These are phyloP conservation scores for Schrankia costaestrigalis DNA, from an alignment of 2,888 invertebrate genomes.

Conservation along the genomic window DNA sequence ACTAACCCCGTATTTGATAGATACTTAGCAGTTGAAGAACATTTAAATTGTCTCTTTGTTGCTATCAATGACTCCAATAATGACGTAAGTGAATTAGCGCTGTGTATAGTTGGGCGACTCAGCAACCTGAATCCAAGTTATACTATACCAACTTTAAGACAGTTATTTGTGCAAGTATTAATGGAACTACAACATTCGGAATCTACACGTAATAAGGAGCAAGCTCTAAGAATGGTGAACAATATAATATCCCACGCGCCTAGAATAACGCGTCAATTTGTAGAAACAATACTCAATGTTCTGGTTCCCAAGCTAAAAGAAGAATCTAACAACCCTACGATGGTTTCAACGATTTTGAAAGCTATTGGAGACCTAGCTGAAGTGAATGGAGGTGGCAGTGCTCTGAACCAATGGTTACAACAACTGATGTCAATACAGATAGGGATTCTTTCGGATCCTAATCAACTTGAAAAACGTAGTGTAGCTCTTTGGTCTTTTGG, in stretches of 20 bases:
- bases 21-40: slow-evolving; percentile 97
- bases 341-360: slow-evolving; percentile 92
- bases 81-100: slow-evolving; percentile 95
- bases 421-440: slow-evolving; percentile 93
- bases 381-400: slow-evolving; percentile 91
- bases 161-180: slow-evolving; percentile 93
- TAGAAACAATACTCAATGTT: slow-evolving; percentile 95
- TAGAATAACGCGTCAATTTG: slow-evolving; percentile 95
- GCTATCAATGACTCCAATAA: slow-evolving; percentile 98
- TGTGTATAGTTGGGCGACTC: slow-evolving; percentile 94
- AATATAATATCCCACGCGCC: slow-evolving; percentile 97
- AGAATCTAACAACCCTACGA: slow-evolving; percentile 93
- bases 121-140: slow-evolving; percentile 98
- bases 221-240: slow-evolving; percentile 96
- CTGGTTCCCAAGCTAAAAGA: slow-evolving; percentile 95
- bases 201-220: slow-evolving; percentile 97
- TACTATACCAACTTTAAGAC: slow-evolving; percentile 96
- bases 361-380: slow-evolving; percentile 98
- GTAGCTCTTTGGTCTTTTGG: slow-evolving; percentile 98
- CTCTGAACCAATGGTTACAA: slow-evolving; percentile 93
- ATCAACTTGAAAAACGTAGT: slow-evolving; percentile 95
- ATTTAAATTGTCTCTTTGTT: slow-evolving; percentile 94
- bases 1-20: slow-evolving; percentile 94
- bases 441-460: slow-evolving; percentile 96
- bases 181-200: slow-evolving; percentile 97